These are phyloP conservation scores for Stictocephala bisonia DNA, from an alignment of 2,888 invertebrate species.

Conservation along the genomic window DNA sequence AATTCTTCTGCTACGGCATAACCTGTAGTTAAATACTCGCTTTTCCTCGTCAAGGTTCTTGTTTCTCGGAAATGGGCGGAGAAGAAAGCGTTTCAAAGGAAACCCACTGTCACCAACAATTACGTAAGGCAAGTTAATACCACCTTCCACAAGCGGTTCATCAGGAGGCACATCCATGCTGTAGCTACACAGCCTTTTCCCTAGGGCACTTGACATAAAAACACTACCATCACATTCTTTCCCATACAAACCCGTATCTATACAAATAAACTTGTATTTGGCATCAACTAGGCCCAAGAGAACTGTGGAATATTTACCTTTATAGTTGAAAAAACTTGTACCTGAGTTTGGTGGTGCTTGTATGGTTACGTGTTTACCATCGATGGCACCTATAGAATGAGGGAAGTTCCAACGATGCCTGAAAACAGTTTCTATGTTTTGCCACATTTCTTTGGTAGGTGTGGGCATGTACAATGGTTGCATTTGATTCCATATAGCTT, in stretches of 20 bases:
- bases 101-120: conserved; percentile 48
- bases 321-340: conserved; percentile 11
- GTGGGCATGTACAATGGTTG: conserved; percentile 18
- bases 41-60: conserved; percentile 19
- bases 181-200: too few species aligned
- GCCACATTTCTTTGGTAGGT: neutral
- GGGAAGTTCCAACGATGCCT: neutral
- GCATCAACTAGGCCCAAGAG: conserved; percentile 49
- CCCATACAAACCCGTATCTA: conserved; percentile 44
- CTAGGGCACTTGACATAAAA: conserved; percentile 32
- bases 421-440: neutral
- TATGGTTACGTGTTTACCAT: too few species aligned
- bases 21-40: conserved; percentile 42
- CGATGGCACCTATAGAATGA: neutral
- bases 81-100: too few species aligned
- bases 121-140: conserved; percentile 31
- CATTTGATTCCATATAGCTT: conserved; percentile 4
- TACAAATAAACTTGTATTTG: conserved; percentile 45
- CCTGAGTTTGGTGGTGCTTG: too few species aligned
- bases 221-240: conserved; percentile 48
- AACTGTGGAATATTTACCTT: conserved; percentile 12
- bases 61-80: conserved; percentile 37
- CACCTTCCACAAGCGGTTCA: too few species aligned
- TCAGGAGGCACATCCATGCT: too few species aligned
- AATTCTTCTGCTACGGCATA: conserved; percentile 32